phyloP scores from a whole-genome alignment of 2,888 invertebrate species.

The Aporophyla nigra region DNA sequence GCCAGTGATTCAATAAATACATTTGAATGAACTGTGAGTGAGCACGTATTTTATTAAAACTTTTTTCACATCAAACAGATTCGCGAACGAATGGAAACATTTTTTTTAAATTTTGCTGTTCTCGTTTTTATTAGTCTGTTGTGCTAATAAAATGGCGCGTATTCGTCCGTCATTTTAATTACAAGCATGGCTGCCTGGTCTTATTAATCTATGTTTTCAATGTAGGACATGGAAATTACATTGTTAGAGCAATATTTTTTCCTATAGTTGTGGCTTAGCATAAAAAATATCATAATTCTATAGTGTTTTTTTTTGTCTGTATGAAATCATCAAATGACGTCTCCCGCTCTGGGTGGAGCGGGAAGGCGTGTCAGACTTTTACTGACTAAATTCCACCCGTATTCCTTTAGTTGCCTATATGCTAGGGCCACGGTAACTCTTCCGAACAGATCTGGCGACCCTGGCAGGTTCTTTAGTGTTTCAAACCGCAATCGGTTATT shows the following conservation, averaged over 20 bases:
- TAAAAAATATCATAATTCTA: too few relatives aligned
- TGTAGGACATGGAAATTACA: background rate
- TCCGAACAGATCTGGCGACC: too few relatives aligned
- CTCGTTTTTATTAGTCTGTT: conserved; percentile 8
- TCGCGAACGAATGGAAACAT: conserved; percentile 22
- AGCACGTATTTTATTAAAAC: conserved; percentile 37
- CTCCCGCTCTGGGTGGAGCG: too few relatives aligned
- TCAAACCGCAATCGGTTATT: too few relatives aligned
- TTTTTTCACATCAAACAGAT: conserved; percentile 31
- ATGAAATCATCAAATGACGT: too few relatives aligned
- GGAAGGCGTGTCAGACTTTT: too few relatives aligned
- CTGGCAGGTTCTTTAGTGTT: rapidly evolving
- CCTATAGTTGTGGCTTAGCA: background rate
- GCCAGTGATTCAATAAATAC: conserved; percentile 26
- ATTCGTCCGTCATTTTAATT: conserved; percentile 42
- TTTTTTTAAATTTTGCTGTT: conserved; percentile 31
- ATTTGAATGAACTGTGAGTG: conserved; percentile 33
- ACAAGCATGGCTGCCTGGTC: conserved; percentile 38
- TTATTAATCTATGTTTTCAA: conserved; percentile 10
- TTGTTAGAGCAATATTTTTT: background rate
- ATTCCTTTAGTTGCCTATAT: too few relatives aligned
- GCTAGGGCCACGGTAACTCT: too few relatives aligned
- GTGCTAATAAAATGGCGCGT: conserved; percentile 8
- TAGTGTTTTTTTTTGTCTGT: too few relatives aligned
- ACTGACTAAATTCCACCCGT: too few relatives aligned